Percentiles rank a stretch among this genome's conserved stretches.
Conservation (phyloP, 2,113 vertebrate species). For the Lampris incognitus region DNA sequence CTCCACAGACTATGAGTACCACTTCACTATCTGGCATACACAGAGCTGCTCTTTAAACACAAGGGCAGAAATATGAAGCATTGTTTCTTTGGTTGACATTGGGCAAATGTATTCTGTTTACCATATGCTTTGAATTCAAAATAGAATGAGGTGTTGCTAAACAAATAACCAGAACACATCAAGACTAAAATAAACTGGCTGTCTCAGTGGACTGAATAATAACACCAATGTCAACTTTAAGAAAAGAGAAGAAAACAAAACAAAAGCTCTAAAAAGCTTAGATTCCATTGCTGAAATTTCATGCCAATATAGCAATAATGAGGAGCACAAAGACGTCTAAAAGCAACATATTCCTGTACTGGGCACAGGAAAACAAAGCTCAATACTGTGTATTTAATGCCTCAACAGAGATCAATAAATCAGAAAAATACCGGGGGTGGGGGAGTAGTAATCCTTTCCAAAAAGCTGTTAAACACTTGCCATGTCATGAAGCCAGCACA, state of each 20-base stretch:
- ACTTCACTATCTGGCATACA: conserved; percentile 78
- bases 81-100: conserved; percentile 67
- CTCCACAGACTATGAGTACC: conserved; percentile 66
- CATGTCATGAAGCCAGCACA: conserved; percentile 46
- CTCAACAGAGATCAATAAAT: conserved; percentile 47
- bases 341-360: not conserved
- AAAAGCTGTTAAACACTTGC: conserved; percentile 64
- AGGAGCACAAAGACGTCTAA: not conserved
- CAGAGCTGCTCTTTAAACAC: conserved; percentile 80
- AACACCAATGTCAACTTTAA: conserved; percentile 7
- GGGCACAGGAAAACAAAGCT: not conserved
- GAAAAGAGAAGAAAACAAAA: not conserved
- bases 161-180: conserved; percentile 29
- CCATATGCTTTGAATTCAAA: conserved; percentile 53
- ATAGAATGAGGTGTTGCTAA: conserved; percentile 9
- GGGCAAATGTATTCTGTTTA: conserved; percentile 61
- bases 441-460: conserved; percentile 26
- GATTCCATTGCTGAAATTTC: not conserved
- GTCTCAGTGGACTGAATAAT: conserved; percentile 1
- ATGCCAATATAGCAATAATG: conserved; percentile 2
- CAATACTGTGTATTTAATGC: conserved; percentile 4
- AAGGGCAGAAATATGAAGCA: conserved; percentile 77
- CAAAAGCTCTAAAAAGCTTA: not conserved
- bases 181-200: conserved; percentile 28
- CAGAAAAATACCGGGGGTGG: conserved; percentile 4